phyloP scores from a whole-genome alignment of 2,888 invertebrate genomes.

The Lasius fuliginosus region DNA sequence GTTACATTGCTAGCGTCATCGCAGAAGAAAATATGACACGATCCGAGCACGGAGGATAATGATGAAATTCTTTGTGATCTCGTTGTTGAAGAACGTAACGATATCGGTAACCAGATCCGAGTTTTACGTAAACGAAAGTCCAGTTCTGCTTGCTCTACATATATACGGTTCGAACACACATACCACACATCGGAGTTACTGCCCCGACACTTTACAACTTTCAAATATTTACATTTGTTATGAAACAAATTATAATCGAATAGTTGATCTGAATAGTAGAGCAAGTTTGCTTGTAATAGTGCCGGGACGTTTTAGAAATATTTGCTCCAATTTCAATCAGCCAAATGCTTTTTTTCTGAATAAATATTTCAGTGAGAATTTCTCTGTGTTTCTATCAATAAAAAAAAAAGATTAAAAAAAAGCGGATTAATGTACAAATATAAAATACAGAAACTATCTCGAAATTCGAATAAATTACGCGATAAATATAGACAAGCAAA shows the following conservation, averaged over 20 bases:
- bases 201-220: neutral
- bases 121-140: neutral
- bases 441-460: neutral
- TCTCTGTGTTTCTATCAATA: neutral
- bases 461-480: neutral
- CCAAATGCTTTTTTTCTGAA: neutral
- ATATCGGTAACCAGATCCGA: slow-evolving; percentile 22
- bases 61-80: slow-evolving; percentile 20
- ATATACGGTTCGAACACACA: neutral
- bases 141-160: neutral
- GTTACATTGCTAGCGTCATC: neutral
- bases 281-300: neutral
- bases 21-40: neutral
- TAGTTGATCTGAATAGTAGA: neutral
- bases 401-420: neutral
- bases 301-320: neutral
- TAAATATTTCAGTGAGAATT: neutral
- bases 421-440: neutral
- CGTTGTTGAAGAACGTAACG: neutral
- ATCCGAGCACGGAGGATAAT: neutral
- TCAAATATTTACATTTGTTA: slow-evolving; percentile 21
- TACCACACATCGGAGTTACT: neutral
- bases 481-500: neutral
- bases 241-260: slow-evolving; percentile 9
- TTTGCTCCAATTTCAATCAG: slow-evolving; percentile 19